Base-by-base conservation (phyloP, 2,113 vertebrate genomes). In the Danionella cerebrum region DNA sequence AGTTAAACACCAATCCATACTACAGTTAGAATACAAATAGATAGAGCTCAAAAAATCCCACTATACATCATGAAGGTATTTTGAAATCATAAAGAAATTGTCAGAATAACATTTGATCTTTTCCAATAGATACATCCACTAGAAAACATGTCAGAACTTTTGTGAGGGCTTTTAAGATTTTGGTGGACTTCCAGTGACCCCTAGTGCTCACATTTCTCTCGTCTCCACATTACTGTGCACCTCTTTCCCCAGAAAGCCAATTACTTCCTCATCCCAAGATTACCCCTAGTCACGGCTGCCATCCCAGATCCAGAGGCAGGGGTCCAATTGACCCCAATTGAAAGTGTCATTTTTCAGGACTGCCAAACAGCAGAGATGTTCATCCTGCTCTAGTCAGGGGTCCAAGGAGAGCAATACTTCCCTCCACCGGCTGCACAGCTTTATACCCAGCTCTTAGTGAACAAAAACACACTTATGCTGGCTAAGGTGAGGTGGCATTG, bases 291-390 rank as follows among this genome's bases (percentile, higher is more conserved):
- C 84, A 82, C 73, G 70, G 72, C 73, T 72, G 73, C 75, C 66
- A 76, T 73, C 76, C 83, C 74, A 81, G 80, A 83, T 85, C 77
- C 79, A 84, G 76, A 84, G 77, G 82, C 83, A 80, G 78, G 70
- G 81, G 80, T 85, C 84, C 81, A 85, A 84, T 84, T 85, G 86
- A 85, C 84, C 85, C 85, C 84, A 88, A 87, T 86, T 88, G 84
- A 85, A 88, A 84, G 81, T 86, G 82, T 86, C 80, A 83, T 83
- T 86, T 85, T 78, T 77, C 75, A 80, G 80, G 72, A 79, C 72
- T 75, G 77, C 82, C 73, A 79, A 83, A 71, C 78, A 71, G 24
- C 38, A 58, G 72, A 81, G 79, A 80, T 78, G 75, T 75, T 70
- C 65, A 67, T 57, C 67, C 53, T 62, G 66, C 44, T 65, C 31